phyloP scores from a whole-genome alignment of 2,888 invertebrate genomes.

The Listrodromus nycthemerus region DNA sequence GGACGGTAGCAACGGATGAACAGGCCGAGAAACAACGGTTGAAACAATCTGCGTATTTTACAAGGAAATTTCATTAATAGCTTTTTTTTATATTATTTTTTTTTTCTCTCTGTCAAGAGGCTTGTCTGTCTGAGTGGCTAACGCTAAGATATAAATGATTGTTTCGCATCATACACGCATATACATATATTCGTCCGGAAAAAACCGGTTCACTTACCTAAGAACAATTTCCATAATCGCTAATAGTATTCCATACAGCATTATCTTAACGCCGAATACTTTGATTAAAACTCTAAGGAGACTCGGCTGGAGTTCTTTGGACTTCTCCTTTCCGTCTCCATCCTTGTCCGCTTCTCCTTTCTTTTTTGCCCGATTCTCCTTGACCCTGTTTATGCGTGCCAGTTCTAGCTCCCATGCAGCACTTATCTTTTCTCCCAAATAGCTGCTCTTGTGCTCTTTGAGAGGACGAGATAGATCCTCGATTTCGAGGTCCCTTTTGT shows the following conservation, averaged over 20 bases:
- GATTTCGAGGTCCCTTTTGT: conserved; percentile 88
- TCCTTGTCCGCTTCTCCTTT: conserved; percentile 28
- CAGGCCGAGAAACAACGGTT: conserved; percentile 88
- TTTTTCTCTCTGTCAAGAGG: neutral
- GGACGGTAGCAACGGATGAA: conserved; percentile 87
- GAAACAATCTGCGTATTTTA: conserved; percentile 86
- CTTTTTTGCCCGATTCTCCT: conserved; percentile 34
- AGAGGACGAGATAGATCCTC: conserved; percentile 89
- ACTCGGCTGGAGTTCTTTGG: conserved; percentile 87
- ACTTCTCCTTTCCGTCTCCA: conserved; percentile 31
- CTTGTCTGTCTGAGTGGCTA: neutral
- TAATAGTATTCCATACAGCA: conserved; percentile 88
- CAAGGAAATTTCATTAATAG: conserved; percentile 75
- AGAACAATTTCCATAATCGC: conserved; percentile 87
- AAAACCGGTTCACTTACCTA: conserved; percentile 84
- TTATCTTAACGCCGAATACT: conserved; percentile 87
- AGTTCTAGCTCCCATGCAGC: conserved; percentile 87
- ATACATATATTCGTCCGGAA: neutral
- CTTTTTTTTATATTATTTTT: neutral
- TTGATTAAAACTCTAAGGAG: conserved; percentile 86
- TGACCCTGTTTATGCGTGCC: conserved; percentile 71
- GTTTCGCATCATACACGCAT: neutral
- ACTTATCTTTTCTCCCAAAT: conserved; percentile 88
- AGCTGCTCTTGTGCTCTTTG: conserved; percentile 89
- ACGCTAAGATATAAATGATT: neutral